Conservation (phyloP, 2,797 vertebrate genomes). For the Sebastes hubbsi region DNA sequence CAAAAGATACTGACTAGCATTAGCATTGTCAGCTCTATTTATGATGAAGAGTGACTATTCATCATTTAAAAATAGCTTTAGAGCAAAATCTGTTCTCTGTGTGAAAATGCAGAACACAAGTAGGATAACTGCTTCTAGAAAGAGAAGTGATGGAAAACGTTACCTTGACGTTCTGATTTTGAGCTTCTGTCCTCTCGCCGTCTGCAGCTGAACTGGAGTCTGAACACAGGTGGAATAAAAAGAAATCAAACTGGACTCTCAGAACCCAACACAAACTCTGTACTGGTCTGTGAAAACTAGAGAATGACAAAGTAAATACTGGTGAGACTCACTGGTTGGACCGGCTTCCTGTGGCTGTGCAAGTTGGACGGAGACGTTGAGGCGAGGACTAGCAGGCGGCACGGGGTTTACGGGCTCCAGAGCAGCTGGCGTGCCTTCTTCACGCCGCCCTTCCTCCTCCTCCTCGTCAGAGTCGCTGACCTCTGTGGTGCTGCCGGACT, state of each 20-base stretch:
- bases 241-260: not conserved
- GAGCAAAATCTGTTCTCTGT: not conserved
- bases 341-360: constrained; percentile 21
- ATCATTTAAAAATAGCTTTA: too few relatives aligned
- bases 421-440: not conserved
- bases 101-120: not conserved
- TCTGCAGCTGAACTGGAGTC: constrained; percentile 36
- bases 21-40: not conserved
- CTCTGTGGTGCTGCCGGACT: constrained; percentile 77
- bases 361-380: not conserved
- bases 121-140: not conserved
- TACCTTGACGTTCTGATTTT: constrained; percentile 47
- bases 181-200: constrained; percentile 14
- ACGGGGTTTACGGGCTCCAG: not conserved
- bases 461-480: constrained; percentile 82
- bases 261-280: not conserved
- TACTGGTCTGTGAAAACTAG: not conserved
- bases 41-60: not conserved
- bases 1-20: not conserved
- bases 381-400: not conserved
- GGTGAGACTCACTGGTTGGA: constrained; percentile 33
- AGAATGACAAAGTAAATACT: accelerated
- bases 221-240: not conserved
- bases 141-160: not conserved
- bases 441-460: constrained; percentile 40